Percentiles rank a stretch among this genome's conserved stretches.
phyloP scores from a whole-genome alignment of 1,140 invertebrate genomes.

The Zophobas morio region DNA sequence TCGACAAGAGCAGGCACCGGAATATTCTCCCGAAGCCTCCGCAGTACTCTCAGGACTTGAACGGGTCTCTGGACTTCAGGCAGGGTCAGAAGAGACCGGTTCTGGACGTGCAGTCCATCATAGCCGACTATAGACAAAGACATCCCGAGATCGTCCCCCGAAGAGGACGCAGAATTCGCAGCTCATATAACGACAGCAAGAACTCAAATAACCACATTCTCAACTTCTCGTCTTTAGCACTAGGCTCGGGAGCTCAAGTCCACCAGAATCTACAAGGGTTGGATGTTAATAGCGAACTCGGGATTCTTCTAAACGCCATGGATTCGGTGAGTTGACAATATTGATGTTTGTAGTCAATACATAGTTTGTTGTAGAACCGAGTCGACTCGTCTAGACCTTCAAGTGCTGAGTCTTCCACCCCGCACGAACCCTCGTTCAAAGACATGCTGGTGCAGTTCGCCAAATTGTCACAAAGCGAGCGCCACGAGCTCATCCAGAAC shows the following conservation, averaged over 20 bases:
- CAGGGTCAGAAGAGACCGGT: slow-evolving; percentile 79
- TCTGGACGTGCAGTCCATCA: slow-evolving; percentile 86
- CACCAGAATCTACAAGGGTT: slow-evolving; percentile 61
- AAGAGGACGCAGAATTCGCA: slow-evolving; percentile 74
- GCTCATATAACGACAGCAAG: slow-evolving; percentile 58
- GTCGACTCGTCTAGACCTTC: slow-evolving; percentile 69
- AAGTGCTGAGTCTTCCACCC: slow-evolving; percentile 71
- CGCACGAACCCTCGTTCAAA: slow-evolving; percentile 74
- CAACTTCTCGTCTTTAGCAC: slow-evolving; percentile 64
- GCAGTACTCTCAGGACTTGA: slow-evolving; percentile 67
- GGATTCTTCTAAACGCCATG: slow-evolving; percentile 60
- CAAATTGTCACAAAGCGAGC: slow-evolving; percentile 72
- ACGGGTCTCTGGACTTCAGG: slow-evolving; percentile 64
- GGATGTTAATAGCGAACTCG: slow-evolving; percentile 60
- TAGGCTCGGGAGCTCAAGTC: slow-evolving; percentile 67
- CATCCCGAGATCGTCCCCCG: slow-evolving; percentile 80
- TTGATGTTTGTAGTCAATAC: background rate
- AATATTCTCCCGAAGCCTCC: slow-evolving; percentile 65
- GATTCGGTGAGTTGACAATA: slow-evolving; percentile 59
- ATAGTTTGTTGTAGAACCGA: slow-evolving; percentile 49
- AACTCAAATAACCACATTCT: slow-evolving; percentile 57
- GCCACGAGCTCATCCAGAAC: slow-evolving; percentile 67
- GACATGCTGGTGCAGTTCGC: slow-evolving; percentile 85
- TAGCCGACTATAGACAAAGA: slow-evolving; percentile 84
- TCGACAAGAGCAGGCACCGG: slow-evolving; percentile 52